phyloP scores from a whole-genome alignment of 2,113 vertebrate species.

The Dolichallabes microphthalmus region DNA sequence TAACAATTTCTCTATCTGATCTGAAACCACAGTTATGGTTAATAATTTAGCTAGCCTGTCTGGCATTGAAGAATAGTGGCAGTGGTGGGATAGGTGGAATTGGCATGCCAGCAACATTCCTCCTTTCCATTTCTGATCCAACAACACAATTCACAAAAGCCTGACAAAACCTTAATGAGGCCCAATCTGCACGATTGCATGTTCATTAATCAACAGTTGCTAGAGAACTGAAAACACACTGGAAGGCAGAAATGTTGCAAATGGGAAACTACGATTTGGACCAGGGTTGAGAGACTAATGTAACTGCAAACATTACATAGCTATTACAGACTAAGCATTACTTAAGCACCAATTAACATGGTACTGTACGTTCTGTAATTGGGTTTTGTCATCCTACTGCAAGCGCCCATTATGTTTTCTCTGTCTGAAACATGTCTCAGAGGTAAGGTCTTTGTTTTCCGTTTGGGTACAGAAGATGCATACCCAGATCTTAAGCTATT shows the following conservation, averaged over 20 bases:
- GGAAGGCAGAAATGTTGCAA: conserved; percentile 40
- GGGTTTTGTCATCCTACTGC: conserved; percentile 30
- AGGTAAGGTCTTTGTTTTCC: conserved; percentile 28
- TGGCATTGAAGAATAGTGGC: conserved; percentile 53
- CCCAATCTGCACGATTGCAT: conserved; percentile 20
- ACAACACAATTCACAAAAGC: conserved; percentile 37
- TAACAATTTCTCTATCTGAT: conserved; percentile 73
- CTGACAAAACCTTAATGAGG: conserved; percentile 36
- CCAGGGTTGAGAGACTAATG: conserved; percentile 38
- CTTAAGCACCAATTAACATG: conserved; percentile 41
- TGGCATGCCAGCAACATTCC: conserved; percentile 53
- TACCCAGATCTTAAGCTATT: conserved; percentile 17
- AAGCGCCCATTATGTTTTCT: conserved; percentile 20
- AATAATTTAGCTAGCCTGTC: conserved; percentile 68
- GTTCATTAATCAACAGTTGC: conserved; percentile 49
- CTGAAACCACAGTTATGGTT: conserved; percentile 63
- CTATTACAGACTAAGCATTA: conserved; percentile 41
- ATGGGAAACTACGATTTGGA: conserved; percentile 44
- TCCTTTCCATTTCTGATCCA: conserved; percentile 28
- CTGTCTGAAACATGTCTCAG: conserved; percentile 12
- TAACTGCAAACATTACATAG: conserved; percentile 45
- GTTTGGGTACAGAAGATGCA: conserved; percentile 7
- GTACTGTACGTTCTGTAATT: conserved; percentile 44
- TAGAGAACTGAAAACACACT: conserved; percentile 24
- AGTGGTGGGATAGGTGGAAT: conserved; percentile 55